Conservation (phyloP, 2,113 vertebrate species). For the Nothocercus nigrocapillus region DNA sequence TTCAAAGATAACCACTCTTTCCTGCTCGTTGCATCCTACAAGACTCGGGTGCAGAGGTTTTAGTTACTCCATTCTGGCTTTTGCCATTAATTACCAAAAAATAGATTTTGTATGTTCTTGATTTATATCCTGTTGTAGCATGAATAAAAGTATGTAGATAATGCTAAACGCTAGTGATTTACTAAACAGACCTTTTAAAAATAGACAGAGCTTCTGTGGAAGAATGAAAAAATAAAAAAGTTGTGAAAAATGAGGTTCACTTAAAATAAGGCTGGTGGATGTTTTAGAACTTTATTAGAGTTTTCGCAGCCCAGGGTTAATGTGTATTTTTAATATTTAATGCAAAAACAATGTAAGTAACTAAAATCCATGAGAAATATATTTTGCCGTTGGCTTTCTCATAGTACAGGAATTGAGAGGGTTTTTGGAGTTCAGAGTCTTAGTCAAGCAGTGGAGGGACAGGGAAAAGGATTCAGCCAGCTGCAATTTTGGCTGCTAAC, state of each 20-base stretch:
- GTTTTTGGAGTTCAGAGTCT: neutral
- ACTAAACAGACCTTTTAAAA: neutral
- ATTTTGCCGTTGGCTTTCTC: neutral
- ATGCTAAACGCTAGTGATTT: neutral
- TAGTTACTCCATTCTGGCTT: neutral
- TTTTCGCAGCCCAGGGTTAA: neutral
- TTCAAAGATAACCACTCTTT: neutral
- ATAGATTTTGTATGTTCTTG: neutral
- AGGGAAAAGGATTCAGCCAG: neutral
- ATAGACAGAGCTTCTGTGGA: neutral
- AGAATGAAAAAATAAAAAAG: neutral
- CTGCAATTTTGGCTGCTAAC: neutral
- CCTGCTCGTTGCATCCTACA: neutral
- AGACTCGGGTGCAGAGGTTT: neutral
- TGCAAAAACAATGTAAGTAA: neutral
- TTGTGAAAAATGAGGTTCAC: neutral
- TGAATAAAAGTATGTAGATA: neutral
- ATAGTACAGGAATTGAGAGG: neutral
- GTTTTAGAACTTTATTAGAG: neutral
- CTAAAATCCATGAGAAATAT: neutral
- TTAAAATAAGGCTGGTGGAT: neutral
- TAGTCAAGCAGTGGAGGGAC: fast-evolving
- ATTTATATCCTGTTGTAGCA: neutral
- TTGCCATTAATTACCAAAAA: neutral
- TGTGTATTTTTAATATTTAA: neutral